phyloP scores from a whole-genome alignment of 2,888 invertebrate species.

The Nomada lathburiana region DNA sequence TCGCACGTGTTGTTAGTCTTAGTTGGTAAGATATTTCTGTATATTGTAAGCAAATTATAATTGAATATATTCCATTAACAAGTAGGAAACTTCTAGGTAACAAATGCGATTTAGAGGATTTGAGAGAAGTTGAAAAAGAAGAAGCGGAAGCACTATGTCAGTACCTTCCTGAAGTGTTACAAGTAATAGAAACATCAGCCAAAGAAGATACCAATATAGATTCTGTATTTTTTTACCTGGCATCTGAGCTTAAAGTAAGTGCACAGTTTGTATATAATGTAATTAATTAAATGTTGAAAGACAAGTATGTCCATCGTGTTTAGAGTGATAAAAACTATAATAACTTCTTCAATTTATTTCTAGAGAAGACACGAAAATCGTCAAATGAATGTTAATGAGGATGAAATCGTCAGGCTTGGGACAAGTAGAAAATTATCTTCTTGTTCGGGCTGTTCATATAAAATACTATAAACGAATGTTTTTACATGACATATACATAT shows the following conservation, averaged over 20 bases:
- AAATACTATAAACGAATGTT: slow-evolving; percentile 55
- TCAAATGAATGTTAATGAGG: slow-evolving; percentile 75
- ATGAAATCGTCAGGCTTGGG: slow-evolving; percentile 78
- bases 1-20: slow-evolving; percentile 95
- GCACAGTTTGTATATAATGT: not conserved
- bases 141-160: slow-evolving; percentile 95
- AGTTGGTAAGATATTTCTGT: slow-evolving; percentile 88
- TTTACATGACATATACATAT: slow-evolving; percentile 15
- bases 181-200: slow-evolving; percentile 95
- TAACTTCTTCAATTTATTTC: slow-evolving; percentile 70
- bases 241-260: slow-evolving; percentile 93
- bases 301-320: not conserved
- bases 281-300: not conserved
- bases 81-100: slow-evolving; percentile 86
- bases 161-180: slow-evolving; percentile 93
- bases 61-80: not conserved
- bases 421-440: slow-evolving; percentile 77
- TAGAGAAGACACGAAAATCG: slow-evolving; percentile 90
- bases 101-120: slow-evolving; percentile 93
- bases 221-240: slow-evolving; percentile 93
- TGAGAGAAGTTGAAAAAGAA: slow-evolving; percentile 93
- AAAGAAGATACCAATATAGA: slow-evolving; percentile 97
- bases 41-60: not conserved
- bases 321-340: not conserved
- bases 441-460: slow-evolving; percentile 78